A percentile compares a stretch with the other conserved stretches of the same genome.
Evolutionary conservation across 2,888 invertebrate genomes (phyloP).

Genomic region (Zygogramma bicolorata): DNA sequence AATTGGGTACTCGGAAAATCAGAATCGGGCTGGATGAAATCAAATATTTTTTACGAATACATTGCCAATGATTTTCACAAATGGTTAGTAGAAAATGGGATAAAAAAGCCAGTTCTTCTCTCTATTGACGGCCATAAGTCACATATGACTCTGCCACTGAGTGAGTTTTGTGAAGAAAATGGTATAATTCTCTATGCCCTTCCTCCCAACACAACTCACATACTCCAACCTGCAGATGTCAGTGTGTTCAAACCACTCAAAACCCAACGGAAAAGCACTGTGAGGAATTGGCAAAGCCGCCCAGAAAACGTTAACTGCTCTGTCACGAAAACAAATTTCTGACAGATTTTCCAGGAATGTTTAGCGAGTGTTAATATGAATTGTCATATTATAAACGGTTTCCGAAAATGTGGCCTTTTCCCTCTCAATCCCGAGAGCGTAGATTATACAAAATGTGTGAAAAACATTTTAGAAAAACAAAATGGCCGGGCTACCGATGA

Average conservation of each 20-base stretch:
- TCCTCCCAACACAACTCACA: too few relatives aligned
- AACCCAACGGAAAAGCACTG: slow-evolving; percentile 21
- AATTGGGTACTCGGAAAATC: slow-evolving; percentile 38
- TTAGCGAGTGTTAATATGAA: background rate
- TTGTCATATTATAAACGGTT: slow-evolving; percentile 6
- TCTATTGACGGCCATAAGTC: slow-evolving; percentile 52
- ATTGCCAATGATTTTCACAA: slow-evolving; percentile 38
- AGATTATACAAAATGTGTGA: slow-evolving; percentile 24
- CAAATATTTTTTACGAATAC: slow-evolving; percentile 46
- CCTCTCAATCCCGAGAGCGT: slow-evolving; percentile 16
- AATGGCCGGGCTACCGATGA: background rate
- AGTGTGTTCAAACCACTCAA: too few relatives aligned
- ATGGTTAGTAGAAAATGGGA: slow-evolving; percentile 34
- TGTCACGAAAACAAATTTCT: slow-evolving; percentile 28
- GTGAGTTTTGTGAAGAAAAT: slow-evolving; percentile 43
- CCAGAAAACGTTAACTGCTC: slow-evolving; percentile 20
- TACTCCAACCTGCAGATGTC: too few relatives aligned
- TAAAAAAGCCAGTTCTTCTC: slow-evolving; percentile 42
- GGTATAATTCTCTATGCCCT: too few relatives aligned
- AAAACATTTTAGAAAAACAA: slow-evolving; percentile 20
- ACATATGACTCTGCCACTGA: too few relatives aligned
- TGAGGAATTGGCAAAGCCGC: slow-evolving; percentile 23
- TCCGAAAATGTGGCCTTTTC: slow-evolving; percentile 22
- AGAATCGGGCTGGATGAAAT: slow-evolving; percentile 33
- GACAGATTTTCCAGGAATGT: slow-evolving; percentile 9